A percentile compares a stretch with the other conserved stretches of the same genome.
Evolutionary conservation across 2,888 invertebrate genomes (phyloP).

Genomic region (Ischnura elegans): DNA sequence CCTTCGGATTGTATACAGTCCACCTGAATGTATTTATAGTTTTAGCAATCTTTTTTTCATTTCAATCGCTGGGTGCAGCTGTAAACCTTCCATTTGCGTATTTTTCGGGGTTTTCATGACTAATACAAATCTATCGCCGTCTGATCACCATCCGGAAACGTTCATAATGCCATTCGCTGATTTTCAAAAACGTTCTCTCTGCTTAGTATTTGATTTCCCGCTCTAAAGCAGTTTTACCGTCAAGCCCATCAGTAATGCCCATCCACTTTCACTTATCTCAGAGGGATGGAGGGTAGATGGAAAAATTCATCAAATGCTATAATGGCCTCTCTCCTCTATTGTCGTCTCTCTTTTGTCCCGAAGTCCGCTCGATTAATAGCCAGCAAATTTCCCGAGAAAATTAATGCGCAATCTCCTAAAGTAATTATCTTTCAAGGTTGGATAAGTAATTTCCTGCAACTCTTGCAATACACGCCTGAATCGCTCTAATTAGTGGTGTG

Average conservation of each 20-base stretch:
- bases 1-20: no score
- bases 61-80: no score
- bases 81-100: no score
- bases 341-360: neutral
- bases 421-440: slow-evolving; percentile 31
- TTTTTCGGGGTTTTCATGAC: no score
- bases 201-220: neutral
- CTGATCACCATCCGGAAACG: no score
- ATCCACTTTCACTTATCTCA: neutral
- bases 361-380: neutral
- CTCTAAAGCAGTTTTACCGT: neutral
- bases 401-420: neutral
- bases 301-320: neutral
- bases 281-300: neutral
- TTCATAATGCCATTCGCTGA: neutral
- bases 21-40: no score
- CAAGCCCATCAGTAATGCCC: neutral
- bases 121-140: no score
- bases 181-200: neutral
- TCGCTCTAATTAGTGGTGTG: slow-evolving; percentile 34
- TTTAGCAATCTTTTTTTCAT: no score
- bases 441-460: slow-evolving; percentile 58
- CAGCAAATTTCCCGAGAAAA: neutral
- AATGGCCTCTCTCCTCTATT: neutral
- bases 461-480: slow-evolving; percentile 19